A percentile compares a stretch with the other conserved stretches of the same genome.
These are phyloP conservation scores for Sebastes iracundus DNA, from an alignment of 2,797 vertebrate species.

Conservation along the genomic window DNA sequence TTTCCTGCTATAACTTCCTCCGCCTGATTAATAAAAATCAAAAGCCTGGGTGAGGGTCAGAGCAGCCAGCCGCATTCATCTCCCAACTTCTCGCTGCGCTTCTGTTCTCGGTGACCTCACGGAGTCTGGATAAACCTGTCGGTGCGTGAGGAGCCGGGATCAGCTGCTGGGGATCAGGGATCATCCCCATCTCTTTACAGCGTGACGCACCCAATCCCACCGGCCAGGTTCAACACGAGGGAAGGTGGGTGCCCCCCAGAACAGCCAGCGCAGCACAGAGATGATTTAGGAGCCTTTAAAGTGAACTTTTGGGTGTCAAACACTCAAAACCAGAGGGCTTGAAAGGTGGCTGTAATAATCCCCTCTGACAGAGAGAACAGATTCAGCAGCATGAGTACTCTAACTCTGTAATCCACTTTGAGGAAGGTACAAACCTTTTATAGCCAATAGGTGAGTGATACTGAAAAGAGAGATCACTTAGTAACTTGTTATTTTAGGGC, in stretches of 20 bases:
- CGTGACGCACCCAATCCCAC: slow-evolving; percentile 64
- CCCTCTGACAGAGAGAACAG: not conserved
- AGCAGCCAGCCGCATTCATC: slow-evolving; percentile 5
- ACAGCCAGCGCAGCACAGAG: not conserved
- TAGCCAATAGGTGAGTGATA: not conserved
- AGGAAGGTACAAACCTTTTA: not conserved
- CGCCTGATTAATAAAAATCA: not conserved
- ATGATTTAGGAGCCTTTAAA: not conserved
- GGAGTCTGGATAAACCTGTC: slow-evolving; percentile 62
- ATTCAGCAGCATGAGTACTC: not conserved
- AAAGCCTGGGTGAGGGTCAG: not conserved
- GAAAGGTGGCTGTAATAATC: not conserved
- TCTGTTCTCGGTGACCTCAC: slow-evolving; percentile 35
- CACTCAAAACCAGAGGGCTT: not conserved
- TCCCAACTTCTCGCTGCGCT: not conserved
- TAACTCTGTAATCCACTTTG: not conserved
- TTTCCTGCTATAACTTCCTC: slow-evolving; percentile 29
- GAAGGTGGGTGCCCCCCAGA: slow-evolving; percentile 9
- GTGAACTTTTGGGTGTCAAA: not conserved
- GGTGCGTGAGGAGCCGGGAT: slow-evolving; percentile 69
- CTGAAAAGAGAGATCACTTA: not conserved
- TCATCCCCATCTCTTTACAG: slow-evolving; percentile 74
- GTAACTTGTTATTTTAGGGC: not conserved
- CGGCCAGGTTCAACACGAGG: slow-evolving; percentile 30
- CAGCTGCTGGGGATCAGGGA: slow-evolving; percentile 71